Base-by-base conservation (phyloP, 2,113 vertebrate species). In the Cyanoderma ruficeps region DNA sequence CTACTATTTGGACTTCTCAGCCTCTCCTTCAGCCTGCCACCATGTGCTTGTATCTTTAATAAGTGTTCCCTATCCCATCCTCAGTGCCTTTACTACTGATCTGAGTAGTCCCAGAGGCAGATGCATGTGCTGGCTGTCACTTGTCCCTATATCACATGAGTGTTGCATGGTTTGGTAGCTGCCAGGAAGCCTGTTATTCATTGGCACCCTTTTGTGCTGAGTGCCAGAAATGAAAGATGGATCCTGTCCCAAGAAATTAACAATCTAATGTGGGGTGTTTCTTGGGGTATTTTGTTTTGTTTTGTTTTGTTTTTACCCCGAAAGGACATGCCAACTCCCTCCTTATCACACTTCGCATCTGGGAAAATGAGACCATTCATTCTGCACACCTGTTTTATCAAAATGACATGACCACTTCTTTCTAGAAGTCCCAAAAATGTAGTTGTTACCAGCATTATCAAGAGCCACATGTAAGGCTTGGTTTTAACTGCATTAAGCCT, bases 401-500 rank as follows among this genome's bases (percentile, higher is more conserved):
- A 79, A 93, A 61, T 1, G 0, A 84, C 39, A 53, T 1, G 4
- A 64, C 11, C 23, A 3, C 46, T 83, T 88, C 63, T 59, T 88
- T 47, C 75, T 4, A 56, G 46, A 68, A 71, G 33, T 74, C 31
- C 31, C 33, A 53, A 65, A 64, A 47, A 70, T n/a, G 63, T 25
- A 70, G 33, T 64, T 70, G n/a, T 67, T 44, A 52, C 44, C 37
- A 56, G 28, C 56, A 78, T 70, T 75, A 47, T 55, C 42, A 47
- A 69, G 7, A 83, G 63, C 30, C 19, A 4, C 57, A 37, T 20
- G 31, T 13, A 76, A 81, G 68, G 22, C 74, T 81, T 75, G 55
- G 76, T 57, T 92, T 88, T 87, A 83, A 86, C 69, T 10, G 11
- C 85, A 82, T 60, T 79, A 95, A 93, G 53, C 41, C 41, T 93